Conservation (phyloP, 2,797 vertebrate genomes). For the Chaenodraco wilsoni region DNA sequence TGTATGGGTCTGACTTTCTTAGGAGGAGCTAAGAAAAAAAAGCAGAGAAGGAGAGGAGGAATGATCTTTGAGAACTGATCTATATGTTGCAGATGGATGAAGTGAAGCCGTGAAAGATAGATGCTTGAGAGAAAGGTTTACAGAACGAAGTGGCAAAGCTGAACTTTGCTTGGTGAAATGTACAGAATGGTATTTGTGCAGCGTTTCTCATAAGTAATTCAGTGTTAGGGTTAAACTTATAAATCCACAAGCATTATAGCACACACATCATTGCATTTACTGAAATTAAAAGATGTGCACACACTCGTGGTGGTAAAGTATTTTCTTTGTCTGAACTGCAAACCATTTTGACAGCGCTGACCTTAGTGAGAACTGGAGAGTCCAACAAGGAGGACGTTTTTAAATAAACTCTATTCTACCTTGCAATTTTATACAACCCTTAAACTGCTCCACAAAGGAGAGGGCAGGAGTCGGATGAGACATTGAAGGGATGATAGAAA, state of each 20-base stretch:
- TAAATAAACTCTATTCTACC: background rate
- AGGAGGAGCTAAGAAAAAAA: background rate
- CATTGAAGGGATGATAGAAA: background rate
- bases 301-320: background rate
- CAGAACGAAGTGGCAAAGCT: background rate
- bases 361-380: conserved; percentile 23
- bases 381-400: conserved; percentile 4
- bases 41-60: conserved; percentile 5
- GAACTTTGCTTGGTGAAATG: background rate
- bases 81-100: conserved; percentile 23
- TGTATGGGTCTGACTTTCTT: conserved; percentile 24
- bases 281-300: background rate
- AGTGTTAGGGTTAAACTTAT: background rate
- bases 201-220: background rate
- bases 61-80: conserved; percentile 11
- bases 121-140: conserved; percentile 12
- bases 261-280: background rate
- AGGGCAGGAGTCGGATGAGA: background rate
- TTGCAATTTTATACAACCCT: background rate
- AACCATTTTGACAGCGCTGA: conserved; percentile 24
- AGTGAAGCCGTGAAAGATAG: conserved; percentile 18
- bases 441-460: conserved; percentile 1
- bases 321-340: background rate
- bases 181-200: background rate
- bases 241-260: background rate